Evolutionary conservation across 2,113 vertebrate genomes (phyloP), one percentile per base, ranked within the genome.

Genomic region (Donacobius atricapilla): DNA sequence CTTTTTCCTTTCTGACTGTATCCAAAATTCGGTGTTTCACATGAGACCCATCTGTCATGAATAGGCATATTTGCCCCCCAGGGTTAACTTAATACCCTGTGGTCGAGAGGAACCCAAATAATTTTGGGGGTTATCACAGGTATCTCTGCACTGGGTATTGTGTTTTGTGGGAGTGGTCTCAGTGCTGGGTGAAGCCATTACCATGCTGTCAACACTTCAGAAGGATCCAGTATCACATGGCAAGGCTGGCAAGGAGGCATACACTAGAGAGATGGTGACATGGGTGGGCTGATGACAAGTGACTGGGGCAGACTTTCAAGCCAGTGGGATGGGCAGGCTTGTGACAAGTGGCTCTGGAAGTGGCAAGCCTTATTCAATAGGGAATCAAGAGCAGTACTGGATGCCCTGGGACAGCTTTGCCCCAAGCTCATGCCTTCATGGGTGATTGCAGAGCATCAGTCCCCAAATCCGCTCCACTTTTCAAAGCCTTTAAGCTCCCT

Each of bases 401-500:
- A 11, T 71, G 37, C 35, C 42, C 28, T 22, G 35, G 37, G 47
- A 30, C 24, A 54, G 27, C 35, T 92, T 65, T 2, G 1, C 11
- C 24, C 51, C 24, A 21, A n/a, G 30, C 39, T 84, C 22, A 15
- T 51, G 30, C 39, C 84, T 87, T 87, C 45, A 25, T 1, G 20
- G 57, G 65, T 60, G 73, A 75, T 27, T 63, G 65, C 69, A 76
- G 65, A 84, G 60, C 87, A 81, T 57, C 15, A 18, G 28, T 81
- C 60, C 51, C 70, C 60, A 78, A 78, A 93, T 65, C 30, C 24
- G 53, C 72, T 91, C 65, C 56, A 33, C 35, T 85, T 58, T 69
- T 79, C 57, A 90, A 93, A 93, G 84, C 51, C 94, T 94, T 95
- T 63, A 91, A 45, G 82, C 78, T 97, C 53, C 61, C 90, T 14